Evolutionary conservation across 1,140 invertebrate species (phyloP).

Genomic region (Chrysomallon squamiferum): DNA sequence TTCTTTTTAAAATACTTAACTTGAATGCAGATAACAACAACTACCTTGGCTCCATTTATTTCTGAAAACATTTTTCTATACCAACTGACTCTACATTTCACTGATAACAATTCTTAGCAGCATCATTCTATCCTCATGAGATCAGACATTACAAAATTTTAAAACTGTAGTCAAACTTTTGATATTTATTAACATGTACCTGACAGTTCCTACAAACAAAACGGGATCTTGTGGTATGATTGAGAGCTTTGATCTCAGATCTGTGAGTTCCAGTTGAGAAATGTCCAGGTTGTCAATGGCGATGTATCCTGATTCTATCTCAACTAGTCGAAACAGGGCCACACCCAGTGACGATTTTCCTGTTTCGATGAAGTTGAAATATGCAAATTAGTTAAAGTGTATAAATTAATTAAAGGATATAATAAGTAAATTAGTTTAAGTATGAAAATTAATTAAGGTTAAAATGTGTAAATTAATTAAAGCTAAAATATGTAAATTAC

Average conservation of each 20-base stretch:
- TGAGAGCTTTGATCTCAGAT: slow-evolving; percentile 57
- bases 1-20: no score
- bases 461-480: no score
- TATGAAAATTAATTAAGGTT: not conserved
- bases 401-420: not conserved
- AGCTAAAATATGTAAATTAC: no score
- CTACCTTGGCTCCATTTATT: no score
- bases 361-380: no score
- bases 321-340: slow-evolving; percentile 67
- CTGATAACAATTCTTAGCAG: slow-evolving; percentile 9
- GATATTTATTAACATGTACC: no score
- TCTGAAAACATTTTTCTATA: no score
- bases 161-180: no score
- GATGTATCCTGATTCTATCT: slow-evolving; percentile 55
- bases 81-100: not conserved
- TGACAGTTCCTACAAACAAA: slow-evolving; percentile 63
- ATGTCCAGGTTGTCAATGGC: slow-evolving; percentile 57
- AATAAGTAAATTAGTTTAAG: not conserved
- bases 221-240: slow-evolving; percentile 68
- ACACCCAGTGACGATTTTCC: slow-evolving; percentile 68
- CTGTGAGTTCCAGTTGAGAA: slow-evolving; percentile 51
- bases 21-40: no score
- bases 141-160: no score
- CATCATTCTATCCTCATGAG: no score
- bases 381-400: no score